These are phyloP conservation scores for Pinna nobilis DNA, from an alignment of 1,140 invertebrate species.

Conservation along the genomic window DNA sequence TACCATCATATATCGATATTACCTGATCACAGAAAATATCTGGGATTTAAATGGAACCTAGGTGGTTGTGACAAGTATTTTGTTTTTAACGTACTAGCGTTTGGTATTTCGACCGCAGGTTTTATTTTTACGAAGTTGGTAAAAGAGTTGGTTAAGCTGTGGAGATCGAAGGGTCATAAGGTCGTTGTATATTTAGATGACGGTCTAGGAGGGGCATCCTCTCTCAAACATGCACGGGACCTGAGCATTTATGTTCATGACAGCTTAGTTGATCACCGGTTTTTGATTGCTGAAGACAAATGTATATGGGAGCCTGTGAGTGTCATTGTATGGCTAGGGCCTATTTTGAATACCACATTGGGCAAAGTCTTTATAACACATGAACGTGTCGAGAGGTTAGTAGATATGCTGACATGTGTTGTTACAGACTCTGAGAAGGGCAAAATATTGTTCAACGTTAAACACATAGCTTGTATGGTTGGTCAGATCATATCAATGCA, in stretches of 20 bases:
- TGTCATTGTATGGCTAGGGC: no score
- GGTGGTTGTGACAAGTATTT: not conserved
- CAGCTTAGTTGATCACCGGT: no score
- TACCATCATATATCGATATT: slow-evolving; percentile 30
- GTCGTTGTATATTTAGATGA: slow-evolving; percentile 13
- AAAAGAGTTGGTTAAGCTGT: not conserved
- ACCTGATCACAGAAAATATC: slow-evolving; percentile 1
- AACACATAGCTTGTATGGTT: not conserved
- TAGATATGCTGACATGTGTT: no score
- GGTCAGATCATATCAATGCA: not conserved
- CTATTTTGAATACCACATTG: no score
- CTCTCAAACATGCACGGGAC: no score
- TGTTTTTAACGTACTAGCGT: not conserved
- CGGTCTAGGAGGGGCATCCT: slow-evolving; percentile 1
- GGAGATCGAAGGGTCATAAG: not conserved
- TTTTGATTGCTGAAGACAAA: no score
- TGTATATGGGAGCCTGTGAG: no score
- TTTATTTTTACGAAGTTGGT: slow-evolving; percentile 16
- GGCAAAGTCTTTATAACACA: no score
- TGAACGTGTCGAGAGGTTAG: no score
- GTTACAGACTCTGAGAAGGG: no score
- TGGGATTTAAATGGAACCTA: not conserved
- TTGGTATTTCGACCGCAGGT: slow-evolving; percentile 1
- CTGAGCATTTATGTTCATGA: no score
- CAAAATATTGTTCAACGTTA: no score